Evolutionary conservation across 2,113 vertebrate species (phyloP), one percentile per base, ranked within the genome.

Genomic region (Caretta caretta): DNA sequence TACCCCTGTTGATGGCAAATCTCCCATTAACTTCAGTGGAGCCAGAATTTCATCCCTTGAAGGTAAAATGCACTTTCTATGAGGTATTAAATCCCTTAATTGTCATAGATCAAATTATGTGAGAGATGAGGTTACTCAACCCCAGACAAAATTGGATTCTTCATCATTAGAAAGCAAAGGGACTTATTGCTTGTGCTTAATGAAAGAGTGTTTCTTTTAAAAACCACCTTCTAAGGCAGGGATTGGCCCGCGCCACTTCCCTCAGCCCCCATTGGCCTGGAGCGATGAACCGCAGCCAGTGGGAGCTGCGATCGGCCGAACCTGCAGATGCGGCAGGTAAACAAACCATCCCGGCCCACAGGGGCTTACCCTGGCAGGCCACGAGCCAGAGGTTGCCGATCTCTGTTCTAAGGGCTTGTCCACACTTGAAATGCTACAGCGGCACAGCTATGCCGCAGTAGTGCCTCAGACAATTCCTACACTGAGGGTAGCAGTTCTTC

Each of bases 151-250:
- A 93, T 1, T 51, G 50, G 65, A 38, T 88, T 91, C 46, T 90
- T 86, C n/a, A 87, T 92, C 82, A 65, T 75, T 92, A 53, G 84
- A 91, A 96, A 96, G 93, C 84, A 89, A 93, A 90, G 76, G 6
- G 62, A 72, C 25, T 31, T 42, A 80, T 90, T 22, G 19, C 19
- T 92, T 19, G 46, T n/a, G 54, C 48, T 85, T 5, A 5, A 6
- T 24, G 22, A 93, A 65, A 69, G 88, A 84, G 50, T 11, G 57
- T 87, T 95, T 96, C 57, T 87, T 95, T 96, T 87, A 88, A 92
- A 84, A 90, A 83, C 80, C 29, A 83, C 57, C 88, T 13, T 81
- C 16, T 72, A 22, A 38, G 19, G n/a, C 42, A 42, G 42, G 42
- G 42, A 42, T 42, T 42, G 42, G 42, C 42, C 42, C 42, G 42